These are phyloP conservation scores for Ectemnius cavifrons DNA, from an alignment of 2,888 invertebrate genomes.

Conservation along the genomic window DNA sequence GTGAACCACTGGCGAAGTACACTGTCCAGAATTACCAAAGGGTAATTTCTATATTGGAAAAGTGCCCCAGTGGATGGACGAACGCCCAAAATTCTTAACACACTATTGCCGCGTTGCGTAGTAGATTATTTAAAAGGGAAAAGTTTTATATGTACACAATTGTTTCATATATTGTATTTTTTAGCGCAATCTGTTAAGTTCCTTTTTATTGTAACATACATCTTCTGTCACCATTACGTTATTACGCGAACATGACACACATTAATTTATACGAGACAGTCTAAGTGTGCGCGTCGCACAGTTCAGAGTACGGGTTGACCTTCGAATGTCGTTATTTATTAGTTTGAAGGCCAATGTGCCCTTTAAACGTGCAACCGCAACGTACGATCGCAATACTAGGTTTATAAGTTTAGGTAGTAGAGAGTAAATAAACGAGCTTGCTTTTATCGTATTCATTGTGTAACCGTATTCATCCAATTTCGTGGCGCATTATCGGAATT, in stretches of 20 bases:
- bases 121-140: constrained; percentile 67
- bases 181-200: constrained; percentile 71
- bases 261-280: constrained; percentile 58
- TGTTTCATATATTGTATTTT: constrained; percentile 74
- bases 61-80: constrained; percentile 53
- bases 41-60: constrained; percentile 64
- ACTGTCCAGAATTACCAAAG: constrained; percentile 67
- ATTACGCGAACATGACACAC: constrained; percentile 52
- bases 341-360: constrained; percentile 26
- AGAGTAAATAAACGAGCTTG: constrained; percentile 67
- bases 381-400: constrained; percentile 73
- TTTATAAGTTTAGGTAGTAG: constrained; percentile 63
- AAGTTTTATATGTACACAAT: constrained; percentile 72
- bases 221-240: constrained; percentile 58
- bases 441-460: constrained; percentile 63
- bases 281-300: constrained; percentile 26
- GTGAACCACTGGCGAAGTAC: constrained; percentile 48
- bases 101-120: constrained; percentile 63
- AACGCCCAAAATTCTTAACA: constrained; percentile 41
- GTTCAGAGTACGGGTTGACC: constrained; percentile 30
- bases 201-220: constrained; percentile 68
- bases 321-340: constrained; percentile 13
- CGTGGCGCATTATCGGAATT: constrained; percentile 16
- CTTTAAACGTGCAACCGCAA: constrained; percentile 40
- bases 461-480: constrained; percentile 41